phyloP scores from a whole-genome alignment of 2,888 invertebrate species.

The Coleophora deauratella region DNA sequence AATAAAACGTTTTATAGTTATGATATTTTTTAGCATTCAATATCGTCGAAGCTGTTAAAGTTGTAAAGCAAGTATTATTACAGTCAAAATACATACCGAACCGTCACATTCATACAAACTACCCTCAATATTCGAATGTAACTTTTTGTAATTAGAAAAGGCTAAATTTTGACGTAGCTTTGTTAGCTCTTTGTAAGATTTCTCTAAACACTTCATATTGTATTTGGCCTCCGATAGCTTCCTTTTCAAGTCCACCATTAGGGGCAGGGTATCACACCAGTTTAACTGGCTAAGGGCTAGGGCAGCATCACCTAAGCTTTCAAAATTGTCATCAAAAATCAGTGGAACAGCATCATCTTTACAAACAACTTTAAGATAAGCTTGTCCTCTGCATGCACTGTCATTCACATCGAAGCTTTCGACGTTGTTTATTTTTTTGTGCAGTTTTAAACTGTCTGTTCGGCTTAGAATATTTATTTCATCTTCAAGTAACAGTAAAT shows the following conservation, averaged over 20 bases:
- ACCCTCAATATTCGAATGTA: slow-evolving; percentile 30
- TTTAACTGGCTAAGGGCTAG: slow-evolving; percentile 10
- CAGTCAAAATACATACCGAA: slow-evolving; percentile 28
- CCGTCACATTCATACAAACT: slow-evolving; percentile 25
- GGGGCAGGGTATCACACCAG: slow-evolving; percentile 27
- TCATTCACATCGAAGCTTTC: slow-evolving; percentile 38
- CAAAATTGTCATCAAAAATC: slow-evolving; percentile 49
- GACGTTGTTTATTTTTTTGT: slow-evolving; percentile 32
- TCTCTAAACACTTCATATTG: slow-evolving; percentile 38
- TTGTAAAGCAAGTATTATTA: no score
- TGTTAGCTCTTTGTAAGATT: slow-evolving; percentile 30
- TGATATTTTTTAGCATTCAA: no score
- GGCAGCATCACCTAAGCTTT: slow-evolving; percentile 24
- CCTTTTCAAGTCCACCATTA: slow-evolving; percentile 35
- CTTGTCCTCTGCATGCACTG: slow-evolving; percentile 32
- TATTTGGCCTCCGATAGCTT: slow-evolving; percentile 49
- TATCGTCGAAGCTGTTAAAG: no score
- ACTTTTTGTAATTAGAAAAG: slow-evolving; percentile 32
- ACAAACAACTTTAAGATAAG: slow-evolving; percentile 33
- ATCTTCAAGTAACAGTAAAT: slow-evolving; percentile 32
- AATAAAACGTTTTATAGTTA: no score
- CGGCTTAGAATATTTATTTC: slow-evolving; percentile 40
- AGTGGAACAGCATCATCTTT: slow-evolving; percentile 48
- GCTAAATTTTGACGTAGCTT: slow-evolving; percentile 39
- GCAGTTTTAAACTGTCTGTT: slow-evolving; percentile 25